phyloP scores from a whole-genome alignment of 2,888 invertebrate genomes.

The Temnothorax rugatulus region DNA sequence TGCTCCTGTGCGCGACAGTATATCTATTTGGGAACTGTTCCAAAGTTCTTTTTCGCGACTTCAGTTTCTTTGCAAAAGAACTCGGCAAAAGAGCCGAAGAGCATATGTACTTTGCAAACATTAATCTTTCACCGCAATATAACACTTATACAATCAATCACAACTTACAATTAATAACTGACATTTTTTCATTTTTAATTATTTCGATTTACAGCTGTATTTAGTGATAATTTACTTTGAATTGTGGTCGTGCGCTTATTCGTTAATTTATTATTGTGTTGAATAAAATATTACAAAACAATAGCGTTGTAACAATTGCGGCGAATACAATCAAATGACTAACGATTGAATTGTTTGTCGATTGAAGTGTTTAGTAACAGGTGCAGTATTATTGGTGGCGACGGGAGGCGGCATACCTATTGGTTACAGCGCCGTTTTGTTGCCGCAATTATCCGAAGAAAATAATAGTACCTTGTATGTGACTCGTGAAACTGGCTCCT shows the following conservation, averaged over 20 bases:
- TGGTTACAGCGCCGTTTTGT: conserved; percentile 92
- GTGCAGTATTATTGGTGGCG: conserved; percentile 90
- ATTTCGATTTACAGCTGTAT: not conserved
- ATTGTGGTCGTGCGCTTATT: not conserved
- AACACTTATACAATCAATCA: not conserved
- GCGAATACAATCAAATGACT: not conserved
- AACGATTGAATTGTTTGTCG: conserved; percentile 79
- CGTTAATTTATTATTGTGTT: not conserved
- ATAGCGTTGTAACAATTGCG: not conserved
- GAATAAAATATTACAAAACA: not conserved
- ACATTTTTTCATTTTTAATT: not conserved
- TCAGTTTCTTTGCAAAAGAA: not conserved
- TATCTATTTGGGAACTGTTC: not conserved
- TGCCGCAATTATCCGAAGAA: conserved; percentile 90
- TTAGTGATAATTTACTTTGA: not conserved
- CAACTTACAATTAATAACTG: not conserved
- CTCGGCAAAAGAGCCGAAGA: not conserved
- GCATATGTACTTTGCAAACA: not conserved
- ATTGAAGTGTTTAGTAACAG: conserved; percentile 89
- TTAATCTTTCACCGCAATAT: conserved; percentile 7
- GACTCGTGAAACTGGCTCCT: conserved; percentile 91
- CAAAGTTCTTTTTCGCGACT: conserved; percentile 1
- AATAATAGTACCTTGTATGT: conserved; percentile 89
- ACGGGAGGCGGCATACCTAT: conserved; percentile 94
- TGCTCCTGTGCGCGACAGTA: not conserved